A percentile compares a stretch with the other conserved stretches of the same genome.
phyloP scores from a whole-genome alignment of 2,888 invertebrate species.

The Sarcophaga caerulescens region DNA sequence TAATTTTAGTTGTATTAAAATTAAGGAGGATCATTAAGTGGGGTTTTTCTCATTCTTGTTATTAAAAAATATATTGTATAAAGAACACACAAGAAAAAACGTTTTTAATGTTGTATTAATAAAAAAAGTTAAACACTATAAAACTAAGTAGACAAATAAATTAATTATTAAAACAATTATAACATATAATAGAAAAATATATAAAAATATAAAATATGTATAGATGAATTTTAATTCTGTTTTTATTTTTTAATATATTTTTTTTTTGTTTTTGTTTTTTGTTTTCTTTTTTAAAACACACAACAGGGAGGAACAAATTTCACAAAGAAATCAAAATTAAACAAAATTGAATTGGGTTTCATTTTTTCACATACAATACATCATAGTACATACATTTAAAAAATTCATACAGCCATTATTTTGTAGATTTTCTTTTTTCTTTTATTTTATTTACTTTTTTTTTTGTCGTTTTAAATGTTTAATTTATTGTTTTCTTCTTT shows the following conservation, averaged over 20 bases:
- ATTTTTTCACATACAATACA: conserved; percentile 1
- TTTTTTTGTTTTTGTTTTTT: neutral
- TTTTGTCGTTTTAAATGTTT: conserved; percentile 1
- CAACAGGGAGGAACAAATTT: conserved; percentile 46
- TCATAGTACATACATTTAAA: conserved; percentile 12
- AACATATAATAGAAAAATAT: neutral
- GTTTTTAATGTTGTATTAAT: neutral
- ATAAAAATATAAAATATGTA: neutral
- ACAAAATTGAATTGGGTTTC: neutral
- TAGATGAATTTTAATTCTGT: neutral
- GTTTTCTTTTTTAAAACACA: conserved; percentile 6
- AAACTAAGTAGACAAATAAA: conserved; percentile 36
- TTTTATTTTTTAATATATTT: neutral
- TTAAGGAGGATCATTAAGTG: conserved; percentile 32
- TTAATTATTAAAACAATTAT: conserved; percentile 35
- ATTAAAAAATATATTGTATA: conserved; percentile 19
- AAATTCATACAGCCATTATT: conserved; percentile 57
- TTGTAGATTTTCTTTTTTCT: conserved; percentile 17
- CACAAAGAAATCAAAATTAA: conserved; percentile 1
- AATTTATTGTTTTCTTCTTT: conserved; percentile 1
- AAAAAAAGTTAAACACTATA: neutral
- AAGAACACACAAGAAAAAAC: conserved; percentile 7
- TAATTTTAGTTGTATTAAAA: conserved; percentile 3
- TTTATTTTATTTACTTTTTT: conserved; percentile 24
- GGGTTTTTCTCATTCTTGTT: conserved; percentile 11